phyloP scores from a whole-genome alignment of 2,888 invertebrate species.

The Lycocerus yunnanus region DNA sequence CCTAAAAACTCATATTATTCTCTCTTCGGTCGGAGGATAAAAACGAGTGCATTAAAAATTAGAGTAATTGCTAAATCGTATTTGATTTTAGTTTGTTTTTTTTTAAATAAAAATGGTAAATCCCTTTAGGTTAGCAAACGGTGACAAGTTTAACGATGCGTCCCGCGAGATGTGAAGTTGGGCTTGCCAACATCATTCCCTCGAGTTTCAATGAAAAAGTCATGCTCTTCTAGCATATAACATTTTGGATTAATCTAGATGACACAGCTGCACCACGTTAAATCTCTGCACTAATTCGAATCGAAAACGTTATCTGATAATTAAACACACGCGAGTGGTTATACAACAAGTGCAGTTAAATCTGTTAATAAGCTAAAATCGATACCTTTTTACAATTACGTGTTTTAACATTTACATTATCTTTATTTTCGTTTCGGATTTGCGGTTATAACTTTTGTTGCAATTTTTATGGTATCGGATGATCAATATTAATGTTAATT shows the following conservation, averaged over 20 bases:
- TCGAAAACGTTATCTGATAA: constrained; percentile 26
- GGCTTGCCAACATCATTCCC: constrained; percentile 30
- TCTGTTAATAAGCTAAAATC: constrained; percentile 18
- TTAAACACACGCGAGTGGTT: constrained; percentile 20
- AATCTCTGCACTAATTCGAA: constrained; percentile 25
- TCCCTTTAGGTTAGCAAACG: constrained; percentile 23
- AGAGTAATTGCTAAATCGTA: constrained; percentile 4
- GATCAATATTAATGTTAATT: neutral
- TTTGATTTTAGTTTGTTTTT: constrained; percentile 10
- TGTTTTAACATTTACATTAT: neutral
- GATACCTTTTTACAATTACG: constrained; percentile 3
- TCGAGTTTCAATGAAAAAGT: constrained; percentile 22
- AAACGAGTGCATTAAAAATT: neutral
- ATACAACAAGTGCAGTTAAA: constrained; percentile 18
- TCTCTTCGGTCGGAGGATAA: neutral
- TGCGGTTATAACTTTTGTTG: neutral
- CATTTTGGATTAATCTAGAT: constrained; percentile 21
- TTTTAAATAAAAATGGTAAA: constrained; percentile 19
- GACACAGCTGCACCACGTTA: constrained; percentile 21
- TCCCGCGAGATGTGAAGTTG: constrained; percentile 24
- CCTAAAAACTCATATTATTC: neutral
- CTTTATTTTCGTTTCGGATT: neutral
- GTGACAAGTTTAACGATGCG: constrained; percentile 29
- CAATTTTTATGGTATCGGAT: neutral
- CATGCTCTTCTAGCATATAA: constrained; percentile 22